Base-by-base conservation (phyloP, 2,113 vertebrate species). In the Takifugu bimaculatus region DNA sequence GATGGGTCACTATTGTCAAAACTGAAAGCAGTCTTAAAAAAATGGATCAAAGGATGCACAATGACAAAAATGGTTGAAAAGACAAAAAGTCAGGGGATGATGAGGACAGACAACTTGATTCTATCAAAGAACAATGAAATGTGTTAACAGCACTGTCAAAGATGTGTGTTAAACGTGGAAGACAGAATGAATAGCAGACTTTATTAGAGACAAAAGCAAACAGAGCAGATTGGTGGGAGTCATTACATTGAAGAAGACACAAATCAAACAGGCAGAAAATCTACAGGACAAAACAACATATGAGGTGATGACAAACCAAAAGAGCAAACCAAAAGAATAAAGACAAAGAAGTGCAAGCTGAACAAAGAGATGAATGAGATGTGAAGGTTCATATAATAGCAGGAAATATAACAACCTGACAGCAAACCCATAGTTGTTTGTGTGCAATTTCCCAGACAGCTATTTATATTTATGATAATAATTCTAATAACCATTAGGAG, bases 131-230 rank as follows among this genome's bases (percentile, higher is more conserved):
- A 74, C 52, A 72, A 60, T 12, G 53, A 64, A 64, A 74, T 26
- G 60, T 53, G 79, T 83, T 75, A 85, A 85, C 84, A 55, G 58
- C 26, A 63, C 25, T 67, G 54, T 50, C 20, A 77, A 76, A 68
- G 69, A 45, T 70, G 74, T 13, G 56, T 50, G 60, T 43, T 47
- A 25, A 69, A 26, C 57, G 42, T 64, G 60, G 66, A 49, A 71
- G 53, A 78, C 49, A 69, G 57, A 59, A 63, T 57, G 45, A 66
- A 5, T 14, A 49, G 52, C 74, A 70, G 80, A 42, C 43, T 88
- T 86, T 85, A 85, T 88, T 88, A n/a, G 14, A 65, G 42, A 27
- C 63, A 76, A 54, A 53, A 44, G 80, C 32, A 80, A 44, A 81
- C 32, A 80, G 47, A 82, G 47, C 47, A 70, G 55, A 26, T n/a